Base-by-base conservation (phyloP, 2,797 vertebrate genomes). In the Percopsis omiscomaycus region DNA sequence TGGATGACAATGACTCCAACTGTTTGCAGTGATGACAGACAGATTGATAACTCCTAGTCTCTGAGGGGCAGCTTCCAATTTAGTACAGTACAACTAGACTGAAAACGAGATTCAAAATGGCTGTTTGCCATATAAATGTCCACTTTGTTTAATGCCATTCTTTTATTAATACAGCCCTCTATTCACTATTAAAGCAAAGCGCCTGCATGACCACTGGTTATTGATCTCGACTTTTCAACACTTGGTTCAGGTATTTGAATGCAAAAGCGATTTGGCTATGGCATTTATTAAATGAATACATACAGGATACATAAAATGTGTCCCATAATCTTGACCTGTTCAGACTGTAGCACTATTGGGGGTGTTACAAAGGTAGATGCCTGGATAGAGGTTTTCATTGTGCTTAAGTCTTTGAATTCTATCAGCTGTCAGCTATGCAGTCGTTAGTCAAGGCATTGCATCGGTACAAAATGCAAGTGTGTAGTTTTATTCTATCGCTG, bases 61-160 rank as follows among this genome's bases (percentile, higher is more conserved):
- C 46, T 44, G 30, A 64, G 64, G 72, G 64, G 67, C 71, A 56
- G 65, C 64, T 60, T 64, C 81, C 67, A 65, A 75, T 78, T 84
- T 80, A 66, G 61, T 64, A 61, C 30, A 57, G 4, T 10, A 66
- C 51, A 73, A 54, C 69, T 55, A 65, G 28, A 49, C 70, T 55
- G 29, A 15, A 61, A 79, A 51, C 37, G 13, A 74, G 67, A 80
- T 71, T 68, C 61, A 79, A 79, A 53, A 82, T 84, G 83, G 78
- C 78, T 2, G 11, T 71, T 68, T 80, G 70, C 58, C 62, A 68
- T 64, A 55, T 52, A 29, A 54, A 44, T 72, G 77, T 74, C 69
- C 1, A 55, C 37, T 70, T 77, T 89, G 86, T 87, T 82, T 78
- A 77, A 82, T 78, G 72, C 46, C 52, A 27, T 22, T 61, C 64